Evolutionary conservation across 1,140 invertebrate species (phyloP), one percentile per base, ranked within the genome.

Genomic region (Arctopsyche grandis): DNA sequence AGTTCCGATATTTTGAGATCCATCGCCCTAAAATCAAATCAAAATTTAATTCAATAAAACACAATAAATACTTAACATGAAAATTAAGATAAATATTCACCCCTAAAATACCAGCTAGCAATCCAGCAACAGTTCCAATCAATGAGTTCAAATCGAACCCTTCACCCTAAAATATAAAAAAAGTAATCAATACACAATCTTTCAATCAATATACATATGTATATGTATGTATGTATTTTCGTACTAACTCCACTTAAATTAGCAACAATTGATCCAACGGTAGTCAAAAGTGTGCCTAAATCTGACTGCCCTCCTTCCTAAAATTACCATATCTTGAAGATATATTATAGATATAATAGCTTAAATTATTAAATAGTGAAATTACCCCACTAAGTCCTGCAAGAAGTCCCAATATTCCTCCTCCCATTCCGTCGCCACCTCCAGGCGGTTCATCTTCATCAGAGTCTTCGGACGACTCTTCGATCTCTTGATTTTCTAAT

Each of bases 301-400:
- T 83, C 82, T 7, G 80, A 83, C 75, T 79, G n/a, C 0, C 82
- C 82, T 0, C 78, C 80, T 24, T 76, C 79, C 81, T 81, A 52
- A 78, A 82, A 80, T 69, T 9, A 66, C 9, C 73, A 38, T 76
- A 14, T 71, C 60, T 77, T 71, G 21, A 5, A 19, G 44, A 48
- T 44, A 43, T 80, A 52, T 16, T 46, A 73, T 58, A 12, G 58
- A 60, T 21, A 70, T 69, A 58, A 63, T 52, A 66, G 10, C 16
- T 66, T 63, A 43, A 0, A 73, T 24, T 38, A 69, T 60, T 75
- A 73, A 74, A 70, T n/a, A 58, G 26, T 56, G 16, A 60, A 81
- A 82, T 86, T 83, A 87, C 86, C 70, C 84, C 84, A 79, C 85
- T 89, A 29, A 90, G 82, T 71, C 88, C 89, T 24, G 88, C 86